phyloP scores from a whole-genome alignment of 2,797 vertebrate genomes.

The Holocentrus rufus region DNA sequence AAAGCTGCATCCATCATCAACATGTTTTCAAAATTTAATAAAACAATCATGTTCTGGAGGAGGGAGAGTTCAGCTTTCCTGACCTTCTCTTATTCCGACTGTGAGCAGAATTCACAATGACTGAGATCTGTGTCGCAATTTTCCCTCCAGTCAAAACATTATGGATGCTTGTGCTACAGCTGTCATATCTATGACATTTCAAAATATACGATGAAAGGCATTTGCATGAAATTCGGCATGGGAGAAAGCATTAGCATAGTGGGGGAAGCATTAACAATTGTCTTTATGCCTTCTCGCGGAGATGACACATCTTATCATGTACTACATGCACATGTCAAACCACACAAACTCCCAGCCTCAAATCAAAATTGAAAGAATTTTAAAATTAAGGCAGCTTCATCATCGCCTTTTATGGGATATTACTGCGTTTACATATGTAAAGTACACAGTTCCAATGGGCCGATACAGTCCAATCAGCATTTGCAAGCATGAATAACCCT shows the following conservation, averaged over 20 bases:
- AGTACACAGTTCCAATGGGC: constrained; percentile 10
- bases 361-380: constrained; percentile 18
- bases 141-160: constrained; percentile 63
- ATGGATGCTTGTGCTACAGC: constrained; percentile 63
- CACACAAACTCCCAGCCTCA: not conserved
- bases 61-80: constrained; percentile 50
- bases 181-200: constrained; percentile 69
- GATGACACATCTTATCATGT: constrained; percentile 46
- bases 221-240: constrained; percentile 63
- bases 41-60: constrained; percentile 61
- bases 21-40: constrained; percentile 56
- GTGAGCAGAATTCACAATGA: constrained; percentile 64
- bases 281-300: constrained; percentile 33
- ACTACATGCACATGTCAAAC: constrained; percentile 23
- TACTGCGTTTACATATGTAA: constrained; percentile 13
- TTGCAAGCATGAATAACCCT: constrained; percentile 37
- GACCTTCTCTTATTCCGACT: constrained; percentile 58
- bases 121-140: constrained; percentile 52
- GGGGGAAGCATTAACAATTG: constrained; percentile 34
- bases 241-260: constrained; percentile 61
- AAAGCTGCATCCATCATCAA: constrained; percentile 52
- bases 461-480: constrained; percentile 28
- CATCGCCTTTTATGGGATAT: not conserved
- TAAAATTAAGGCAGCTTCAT: not conserved
- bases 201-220: constrained; percentile 63